Evolutionary conservation across 2,113 vertebrate genomes (phyloP).

Genomic region (Astur gentilis): DNA sequence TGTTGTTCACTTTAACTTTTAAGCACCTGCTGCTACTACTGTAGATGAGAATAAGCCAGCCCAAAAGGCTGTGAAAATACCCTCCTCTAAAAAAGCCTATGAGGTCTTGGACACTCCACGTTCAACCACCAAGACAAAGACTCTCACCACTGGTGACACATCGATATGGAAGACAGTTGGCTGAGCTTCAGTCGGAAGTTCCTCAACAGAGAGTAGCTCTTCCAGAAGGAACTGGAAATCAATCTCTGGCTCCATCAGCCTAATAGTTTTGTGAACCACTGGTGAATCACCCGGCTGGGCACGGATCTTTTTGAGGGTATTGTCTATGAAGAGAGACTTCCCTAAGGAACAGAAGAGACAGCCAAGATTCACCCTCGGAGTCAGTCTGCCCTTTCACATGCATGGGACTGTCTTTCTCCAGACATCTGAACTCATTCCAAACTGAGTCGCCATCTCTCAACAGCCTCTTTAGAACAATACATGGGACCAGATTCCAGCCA

Average conservation of each 20-base stretch:
- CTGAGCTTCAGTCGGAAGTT: not conserved
- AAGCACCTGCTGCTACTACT: not conserved
- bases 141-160: not conserved
- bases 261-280: not conserved
- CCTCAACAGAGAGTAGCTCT: not conserved
- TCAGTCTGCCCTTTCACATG: not conserved
- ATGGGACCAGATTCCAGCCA: not conserved
- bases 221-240: not conserved
- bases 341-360: not conserved
- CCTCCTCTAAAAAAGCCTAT: not conserved
- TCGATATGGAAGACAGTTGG: not conserved
- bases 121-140: not conserved
- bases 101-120: not conserved
- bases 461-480: not conserved
- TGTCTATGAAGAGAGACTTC: not conserved
- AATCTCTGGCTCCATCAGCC: not conserved
- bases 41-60: not conserved
- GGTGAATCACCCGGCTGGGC: not conserved
- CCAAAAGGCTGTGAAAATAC: not conserved
- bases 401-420: not conserved
- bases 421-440: not conserved
- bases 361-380: not conserved
- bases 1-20: not conserved
- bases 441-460: not conserved
- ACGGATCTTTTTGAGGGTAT: not conserved